These are phyloP conservation scores for Mythimna ferrago DNA, from an alignment of 2,888 invertebrate genomes.

Conservation along the genomic window DNA sequence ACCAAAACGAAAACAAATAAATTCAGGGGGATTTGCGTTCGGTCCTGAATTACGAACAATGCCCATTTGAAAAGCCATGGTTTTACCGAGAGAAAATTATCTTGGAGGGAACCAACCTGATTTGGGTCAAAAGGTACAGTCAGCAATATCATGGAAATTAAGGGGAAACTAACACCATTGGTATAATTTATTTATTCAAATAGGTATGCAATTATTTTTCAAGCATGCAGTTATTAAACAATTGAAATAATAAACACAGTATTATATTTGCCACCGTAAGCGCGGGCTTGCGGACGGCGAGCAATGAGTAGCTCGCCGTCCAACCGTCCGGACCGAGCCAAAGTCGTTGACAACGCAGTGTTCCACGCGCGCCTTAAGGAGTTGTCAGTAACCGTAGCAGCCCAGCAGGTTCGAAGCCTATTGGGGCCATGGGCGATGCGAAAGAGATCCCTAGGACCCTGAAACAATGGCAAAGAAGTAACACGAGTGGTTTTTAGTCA, in stretches of 20 bases:
- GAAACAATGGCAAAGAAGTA: too few species aligned
- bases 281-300: too few species aligned
- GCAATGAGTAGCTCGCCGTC: too few species aligned
- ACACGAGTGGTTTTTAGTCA: too few species aligned
- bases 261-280: too few species aligned
- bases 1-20: constrained; percentile 38
- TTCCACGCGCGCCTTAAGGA: too few species aligned
- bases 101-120: constrained; percentile 31
- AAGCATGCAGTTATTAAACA: background rate
- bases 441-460: too few species aligned
- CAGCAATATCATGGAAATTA: constrained; percentile 7
- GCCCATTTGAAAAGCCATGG: constrained; percentile 41
- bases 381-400: too few species aligned
- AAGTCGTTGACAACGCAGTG: too few species aligned
- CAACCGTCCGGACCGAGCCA: too few species aligned
- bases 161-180: constrained; percentile 1
- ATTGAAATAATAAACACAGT: background rate
- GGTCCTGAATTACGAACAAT: constrained; percentile 31
- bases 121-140: constrained; percentile 28
- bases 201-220: background rate
- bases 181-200: background rate
- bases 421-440: too few species aligned
- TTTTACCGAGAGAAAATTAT: constrained; percentile 34
- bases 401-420: too few species aligned
- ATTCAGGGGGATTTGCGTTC: constrained; percentile 45